Base-by-base conservation (phyloP, 2,888 invertebrate genomes). In the Drosophila monieri region DNA sequence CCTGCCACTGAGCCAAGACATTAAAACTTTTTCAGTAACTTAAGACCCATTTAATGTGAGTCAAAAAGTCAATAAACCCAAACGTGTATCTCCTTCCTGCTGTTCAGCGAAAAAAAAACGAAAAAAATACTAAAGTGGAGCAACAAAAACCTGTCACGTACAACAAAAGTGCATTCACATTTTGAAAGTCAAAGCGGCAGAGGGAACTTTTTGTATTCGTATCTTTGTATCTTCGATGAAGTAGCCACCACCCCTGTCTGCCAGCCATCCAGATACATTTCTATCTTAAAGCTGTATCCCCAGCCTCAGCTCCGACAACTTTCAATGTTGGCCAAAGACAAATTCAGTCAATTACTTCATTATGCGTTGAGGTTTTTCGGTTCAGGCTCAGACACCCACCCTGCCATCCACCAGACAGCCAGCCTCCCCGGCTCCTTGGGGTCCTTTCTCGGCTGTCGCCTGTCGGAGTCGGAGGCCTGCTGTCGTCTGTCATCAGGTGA, bases 401-500 rank as follows among this genome's bases (percentile, higher is more conserved):
- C 2, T 27, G 27, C 27, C 27, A 27, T 23, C 21, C 27, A 8
- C 9, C 27, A 27, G 9, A 27, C 27, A 18, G n/a, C 35, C 39
- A 27, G 30, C 14, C 12, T 23, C 18, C 12, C 27, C 27, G 18
- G 14, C 35, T 46, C 57, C 43, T 55, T 55, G 14, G 55, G 65
- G 53, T 35, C 44, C 55, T 27, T 43, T 46, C 43, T 30, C 41
- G 25, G 21, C 35, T 51, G 70, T 58, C 68, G 73, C 4, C 21
- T 23, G 21, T 5, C 21, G 5, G 21, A 23, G 21, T 23, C 21
- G 21, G 5, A 23, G 0, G 65, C 44, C 53, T 55, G 49, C 61
- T 80, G 85, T 62, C 79, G 75, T 60, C 80, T 76, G 86, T 72
- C 80, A 76, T 74, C 81, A 83, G 87, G 81, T 83, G 87, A 83